These are phyloP conservation scores for Pollenia angustigena DNA, from an alignment of 2,888 invertebrate species.

Conservation along the genomic window DNA sequence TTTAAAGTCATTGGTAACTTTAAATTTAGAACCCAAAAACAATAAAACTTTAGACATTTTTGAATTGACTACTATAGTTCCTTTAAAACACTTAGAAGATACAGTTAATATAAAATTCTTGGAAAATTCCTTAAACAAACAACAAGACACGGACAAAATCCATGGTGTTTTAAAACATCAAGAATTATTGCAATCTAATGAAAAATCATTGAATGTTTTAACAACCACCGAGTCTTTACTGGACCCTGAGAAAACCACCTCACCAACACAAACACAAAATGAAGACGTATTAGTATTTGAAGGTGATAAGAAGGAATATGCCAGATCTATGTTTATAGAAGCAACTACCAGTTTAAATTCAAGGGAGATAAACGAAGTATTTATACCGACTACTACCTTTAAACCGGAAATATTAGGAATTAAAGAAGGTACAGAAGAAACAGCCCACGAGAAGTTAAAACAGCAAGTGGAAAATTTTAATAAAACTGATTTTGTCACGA, in stretches of 20 bases:
- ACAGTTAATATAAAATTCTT: not conserved
- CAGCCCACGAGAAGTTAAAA: not conserved
- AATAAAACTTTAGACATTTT: constrained; percentile 2
- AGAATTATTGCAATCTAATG: not conserved
- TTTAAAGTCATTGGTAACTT: not conserved
- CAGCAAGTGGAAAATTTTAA: not conserved
- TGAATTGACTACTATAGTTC: not conserved
- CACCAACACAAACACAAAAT: not conserved
- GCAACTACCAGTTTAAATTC: constrained; percentile 1
- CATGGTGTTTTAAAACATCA: constrained; percentile 26
- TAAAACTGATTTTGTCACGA: not conserved
- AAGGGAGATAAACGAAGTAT: constrained; percentile 15
- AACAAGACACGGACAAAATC: constrained; percentile 11
- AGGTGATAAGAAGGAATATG: constrained; percentile 42
- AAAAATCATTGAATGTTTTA: not conserved
- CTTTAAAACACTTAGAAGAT: not conserved
- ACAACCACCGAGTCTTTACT: not conserved
- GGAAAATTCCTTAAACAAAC: not conserved
- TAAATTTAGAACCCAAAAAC: not conserved
- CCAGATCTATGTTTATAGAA: constrained; percentile 44
- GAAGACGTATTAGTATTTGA: constrained; percentile 13
- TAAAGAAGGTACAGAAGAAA: constrained; percentile 21
- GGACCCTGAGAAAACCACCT: not conserved
- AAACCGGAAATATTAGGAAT: constrained; percentile 10
- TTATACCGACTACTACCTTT: constrained; percentile 15